A percentile compares a stretch with the other conserved stretches of the same genome.
phyloP scores from a whole-genome alignment of 2,113 vertebrate species.

The Tachuris rubrigastra region DNA sequence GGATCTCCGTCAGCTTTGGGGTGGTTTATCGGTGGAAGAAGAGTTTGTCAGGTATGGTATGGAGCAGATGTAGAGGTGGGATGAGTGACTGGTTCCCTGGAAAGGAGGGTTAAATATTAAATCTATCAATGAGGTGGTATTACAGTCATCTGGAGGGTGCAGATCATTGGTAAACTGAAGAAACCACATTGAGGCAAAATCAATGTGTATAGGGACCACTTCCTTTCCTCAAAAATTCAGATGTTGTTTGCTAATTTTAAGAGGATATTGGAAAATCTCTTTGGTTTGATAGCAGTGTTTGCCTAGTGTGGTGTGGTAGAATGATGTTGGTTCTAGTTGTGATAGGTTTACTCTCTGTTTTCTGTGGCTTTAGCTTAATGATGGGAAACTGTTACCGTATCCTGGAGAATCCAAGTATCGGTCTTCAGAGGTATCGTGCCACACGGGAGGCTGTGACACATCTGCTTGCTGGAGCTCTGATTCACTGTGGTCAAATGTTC shows the following conservation, averaged over 20 bases:
- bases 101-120: background rate
- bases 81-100: background rate
- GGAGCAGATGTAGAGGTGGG: background rate
- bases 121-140: background rate
- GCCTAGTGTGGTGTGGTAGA: background rate
- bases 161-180: background rate
- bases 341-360: background rate
- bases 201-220: fast-evolving
- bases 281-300: background rate
- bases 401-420: constrained; percentile 88
- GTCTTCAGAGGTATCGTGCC: constrained; percentile 84
- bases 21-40: constrained; percentile 86
- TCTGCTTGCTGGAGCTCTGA: constrained; percentile 85
- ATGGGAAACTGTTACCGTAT: constrained; percentile 91
- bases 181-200: background rate
- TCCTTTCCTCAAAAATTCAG: background rate
- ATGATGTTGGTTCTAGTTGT: background rate
- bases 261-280: background rate
- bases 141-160: background rate
- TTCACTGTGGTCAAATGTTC: constrained; percentile 87
- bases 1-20: constrained; percentile 89
- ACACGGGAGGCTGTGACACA: constrained; percentile 83
- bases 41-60: constrained; percentile 86
- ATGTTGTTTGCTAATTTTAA: background rate
- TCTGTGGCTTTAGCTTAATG: constrained; percentile 79